Evolutionary conservation across 1,140 invertebrate species (phyloP).

Genomic region (Calephelis nemesis): DNA sequence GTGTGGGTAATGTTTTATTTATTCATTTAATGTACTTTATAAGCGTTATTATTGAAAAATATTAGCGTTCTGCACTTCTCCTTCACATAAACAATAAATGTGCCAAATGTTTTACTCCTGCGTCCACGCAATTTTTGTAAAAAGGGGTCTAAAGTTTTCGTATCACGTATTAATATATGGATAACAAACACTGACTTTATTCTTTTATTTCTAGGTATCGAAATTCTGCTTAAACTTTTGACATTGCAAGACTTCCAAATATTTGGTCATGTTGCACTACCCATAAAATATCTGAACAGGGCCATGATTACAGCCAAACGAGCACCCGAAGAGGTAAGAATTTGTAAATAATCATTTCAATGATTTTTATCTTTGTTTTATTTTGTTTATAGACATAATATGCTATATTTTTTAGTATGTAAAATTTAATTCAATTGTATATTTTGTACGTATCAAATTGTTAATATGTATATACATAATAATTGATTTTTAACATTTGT

Average conservation of each 20-base stretch:
- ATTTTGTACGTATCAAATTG: background rate
- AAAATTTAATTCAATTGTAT: too few species aligned
- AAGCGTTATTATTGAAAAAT: too few species aligned
- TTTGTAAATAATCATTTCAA: background rate
- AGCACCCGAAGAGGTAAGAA: constrained; percentile 79
- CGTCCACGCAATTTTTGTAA: too few species aligned
- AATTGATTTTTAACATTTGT: too few species aligned
- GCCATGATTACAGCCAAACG: constrained; percentile 83
- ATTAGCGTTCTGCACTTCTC: too few species aligned
- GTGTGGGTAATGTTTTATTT: too few species aligned
- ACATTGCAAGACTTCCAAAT: constrained; percentile 85
- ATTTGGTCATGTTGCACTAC: constrained; percentile 85
- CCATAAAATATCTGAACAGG: constrained; percentile 84
- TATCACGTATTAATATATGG: background rate
- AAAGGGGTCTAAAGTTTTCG: too few species aligned
- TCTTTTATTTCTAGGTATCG: constrained; percentile 64
- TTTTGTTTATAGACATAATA: background rate
- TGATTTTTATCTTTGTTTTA: background rate
- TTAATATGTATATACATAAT: too few species aligned
- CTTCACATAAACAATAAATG: too few species aligned
- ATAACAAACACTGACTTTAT: background rate
- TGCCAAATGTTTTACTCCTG: background rate
- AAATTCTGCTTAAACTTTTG: constrained; percentile 81
- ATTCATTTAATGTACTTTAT: too few species aligned
- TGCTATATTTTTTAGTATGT: background rate